phyloP scores from a whole-genome alignment of 2,797 vertebrate genomes.

The Cuniculus paca region DNA sequence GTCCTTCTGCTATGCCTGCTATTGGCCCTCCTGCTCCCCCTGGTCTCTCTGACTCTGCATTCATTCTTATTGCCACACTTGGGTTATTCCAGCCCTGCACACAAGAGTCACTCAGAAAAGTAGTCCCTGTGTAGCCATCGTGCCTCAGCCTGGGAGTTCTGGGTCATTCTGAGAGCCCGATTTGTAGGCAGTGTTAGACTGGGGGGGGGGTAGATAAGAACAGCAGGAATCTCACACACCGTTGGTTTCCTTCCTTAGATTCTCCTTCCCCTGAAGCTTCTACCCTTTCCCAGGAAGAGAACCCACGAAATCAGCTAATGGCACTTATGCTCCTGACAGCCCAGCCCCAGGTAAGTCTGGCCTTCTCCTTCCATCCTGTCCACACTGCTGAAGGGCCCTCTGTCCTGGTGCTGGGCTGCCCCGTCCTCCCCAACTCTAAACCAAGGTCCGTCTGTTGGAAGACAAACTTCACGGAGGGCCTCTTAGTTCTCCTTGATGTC shows the following conservation, averaged over 20 bases:
- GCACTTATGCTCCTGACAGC: constrained; percentile 81
- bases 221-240: background rate
- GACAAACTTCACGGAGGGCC: background rate
- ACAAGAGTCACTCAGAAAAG: background rate
- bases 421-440: background rate
- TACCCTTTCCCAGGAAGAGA: constrained; percentile 80
- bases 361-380: background rate
- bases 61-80: background rate
- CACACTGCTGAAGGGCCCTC: background rate
- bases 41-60: background rate
- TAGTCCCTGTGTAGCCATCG: background rate
- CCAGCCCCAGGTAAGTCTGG: constrained; percentile 75
- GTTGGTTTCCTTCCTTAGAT: constrained; percentile 59
- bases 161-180: background rate
- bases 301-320: constrained; percentile 79
- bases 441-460: background rate
- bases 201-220: background rate
- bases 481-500: background rate
- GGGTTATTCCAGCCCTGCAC: background rate
- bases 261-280: constrained; percentile 66
- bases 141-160: background rate
- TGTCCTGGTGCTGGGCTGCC: background rate
- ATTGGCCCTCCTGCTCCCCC: background rate
- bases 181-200: background rate
- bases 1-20: background rate